Percentiles rank a stretch among this genome's conserved stretches.
Conservation (phyloP, 1,140 invertebrate genomes). For the Bombus waltoni region DNA sequence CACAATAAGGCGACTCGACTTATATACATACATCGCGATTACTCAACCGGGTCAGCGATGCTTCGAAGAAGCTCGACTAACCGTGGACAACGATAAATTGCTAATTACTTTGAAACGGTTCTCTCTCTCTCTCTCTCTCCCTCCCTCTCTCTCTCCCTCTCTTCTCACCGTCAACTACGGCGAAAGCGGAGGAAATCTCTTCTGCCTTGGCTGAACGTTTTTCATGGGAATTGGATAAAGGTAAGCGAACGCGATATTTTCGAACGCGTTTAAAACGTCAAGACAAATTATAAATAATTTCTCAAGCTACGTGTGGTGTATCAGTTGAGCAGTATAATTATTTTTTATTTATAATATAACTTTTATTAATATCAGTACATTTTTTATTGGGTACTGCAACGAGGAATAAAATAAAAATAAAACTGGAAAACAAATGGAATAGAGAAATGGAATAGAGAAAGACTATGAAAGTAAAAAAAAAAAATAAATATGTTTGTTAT, state of each 20-base stretch:
- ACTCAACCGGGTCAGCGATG: conserved; percentile 4
- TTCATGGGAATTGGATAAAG: not conserved
- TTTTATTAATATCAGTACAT: not conserved
- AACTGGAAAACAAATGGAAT: no score
- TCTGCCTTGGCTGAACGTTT: not conserved
- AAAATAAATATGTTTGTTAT: no score
- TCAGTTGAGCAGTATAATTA: not conserved
- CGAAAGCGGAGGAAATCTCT: conserved; percentile 14
- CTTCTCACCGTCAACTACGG: conserved; percentile 17
- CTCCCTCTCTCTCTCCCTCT: not conserved
- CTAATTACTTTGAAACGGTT: conserved; percentile 59
- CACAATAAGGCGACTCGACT: not conserved
- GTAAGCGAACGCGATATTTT: not conserved
- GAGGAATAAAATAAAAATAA: no score
- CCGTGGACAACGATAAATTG: conserved; percentile 60
- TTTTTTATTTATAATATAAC: not conserved
- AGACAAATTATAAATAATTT: not conserved
- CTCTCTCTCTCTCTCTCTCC: not conserved
- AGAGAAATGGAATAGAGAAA: no score
- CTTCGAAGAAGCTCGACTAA: conserved; percentile 17
- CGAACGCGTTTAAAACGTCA: not conserved
- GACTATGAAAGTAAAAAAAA: no score
- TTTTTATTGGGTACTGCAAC: not conserved
- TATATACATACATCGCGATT: conserved; percentile 29
- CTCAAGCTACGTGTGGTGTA: not conserved